Base-by-base conservation (phyloP, 2,797 vertebrate genomes). In the Enteromius unitaeniatus region DNA sequence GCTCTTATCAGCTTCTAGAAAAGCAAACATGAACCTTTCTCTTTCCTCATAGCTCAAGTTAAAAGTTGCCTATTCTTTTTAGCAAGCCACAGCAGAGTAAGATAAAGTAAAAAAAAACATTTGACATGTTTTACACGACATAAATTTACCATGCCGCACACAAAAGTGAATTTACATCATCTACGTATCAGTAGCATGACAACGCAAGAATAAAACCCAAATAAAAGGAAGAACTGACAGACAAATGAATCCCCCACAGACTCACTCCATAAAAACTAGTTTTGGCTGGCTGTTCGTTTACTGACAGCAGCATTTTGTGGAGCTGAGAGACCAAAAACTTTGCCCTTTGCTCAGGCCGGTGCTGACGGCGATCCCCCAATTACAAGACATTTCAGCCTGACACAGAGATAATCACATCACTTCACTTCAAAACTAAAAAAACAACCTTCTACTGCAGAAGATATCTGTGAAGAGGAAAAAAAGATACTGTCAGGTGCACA, bases 271-370 rank as follows among this genome's bases (percentile, higher is more conserved):
- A 73, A 75, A 42, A 74, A 37, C 82, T 34, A 51, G 62, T 64
- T 86, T 86, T 64, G 40, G 10, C 64, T 73, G 31, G 17, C 45
- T 21, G 45, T 75, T 42, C 67, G 23, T 75, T 83, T 79, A 62
- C 82, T 78, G 78, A 83, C 80, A 60, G 77, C 75, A 73, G 42
- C 55, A 10, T 42, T 75, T 82, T 79, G 67, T 78, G 42, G 67
- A 69, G 73, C 34, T 55, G 42, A 80, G 26, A 76, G 78, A 82
- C 19, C 53, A 64, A 67, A 88, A 85, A 81, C 82, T 78, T 83
- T 88, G 81, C 64, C 86, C 87, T 89, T 90, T 85, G 86, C 82
- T 86, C 67, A 65, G 78, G 53, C 72, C 13, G 23, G 40, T 77
- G 73, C 83, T 86, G 88, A 88, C 85, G 73, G 75, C 26, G 13